Percentiles rank a stretch among this genome's conserved stretches.
These are phyloP conservation scores for Chinchilla lanigera DNA, from an alignment of 2,113 vertebrate genomes.

Conservation along the genomic window DNA sequence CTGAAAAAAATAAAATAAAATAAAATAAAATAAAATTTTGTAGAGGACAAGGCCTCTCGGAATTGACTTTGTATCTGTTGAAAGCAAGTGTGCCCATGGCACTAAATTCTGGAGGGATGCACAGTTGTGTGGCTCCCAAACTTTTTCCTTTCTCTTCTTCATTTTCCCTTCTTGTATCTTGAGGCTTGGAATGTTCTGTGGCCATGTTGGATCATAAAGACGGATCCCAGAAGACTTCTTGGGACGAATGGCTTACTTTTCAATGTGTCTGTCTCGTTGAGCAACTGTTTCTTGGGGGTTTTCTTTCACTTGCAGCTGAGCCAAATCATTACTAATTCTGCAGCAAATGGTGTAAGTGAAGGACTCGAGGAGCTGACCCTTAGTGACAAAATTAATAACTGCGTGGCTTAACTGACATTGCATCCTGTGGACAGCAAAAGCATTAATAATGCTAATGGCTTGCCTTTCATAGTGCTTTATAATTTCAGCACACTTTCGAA, in stretches of 20 bases:
- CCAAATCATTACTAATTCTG: conserved; percentile 35
- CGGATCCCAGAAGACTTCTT: not conserved
- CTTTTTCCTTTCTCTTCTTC: not conserved
- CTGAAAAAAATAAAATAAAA: too few relatives aligned
- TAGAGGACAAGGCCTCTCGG: not conserved
- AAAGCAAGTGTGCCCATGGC: not conserved
- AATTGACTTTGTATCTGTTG: not conserved
- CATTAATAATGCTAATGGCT: not conserved
- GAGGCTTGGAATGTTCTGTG: not conserved
- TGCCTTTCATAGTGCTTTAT: conserved; percentile 11
- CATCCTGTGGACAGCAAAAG: not conserved
- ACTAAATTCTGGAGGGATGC: not conserved
- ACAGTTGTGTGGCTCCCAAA: not conserved
- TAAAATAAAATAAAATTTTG: not conserved
- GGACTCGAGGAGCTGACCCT: not conserved
- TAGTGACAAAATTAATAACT: not conserved
- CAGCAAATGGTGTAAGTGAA: not conserved
- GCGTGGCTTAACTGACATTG: not conserved
- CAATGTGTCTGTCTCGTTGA: conserved; percentile 1
- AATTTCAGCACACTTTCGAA: conserved; percentile 20
- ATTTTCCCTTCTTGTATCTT: not conserved
- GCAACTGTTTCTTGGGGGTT: conserved; percentile 15
- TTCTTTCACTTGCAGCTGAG: conserved; percentile 38
- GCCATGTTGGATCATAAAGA: not conserved
- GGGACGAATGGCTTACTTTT: conserved; percentile 10